Conservation (phyloP, 2,113 vertebrate species). For the Thunnus thynnus region DNA sequence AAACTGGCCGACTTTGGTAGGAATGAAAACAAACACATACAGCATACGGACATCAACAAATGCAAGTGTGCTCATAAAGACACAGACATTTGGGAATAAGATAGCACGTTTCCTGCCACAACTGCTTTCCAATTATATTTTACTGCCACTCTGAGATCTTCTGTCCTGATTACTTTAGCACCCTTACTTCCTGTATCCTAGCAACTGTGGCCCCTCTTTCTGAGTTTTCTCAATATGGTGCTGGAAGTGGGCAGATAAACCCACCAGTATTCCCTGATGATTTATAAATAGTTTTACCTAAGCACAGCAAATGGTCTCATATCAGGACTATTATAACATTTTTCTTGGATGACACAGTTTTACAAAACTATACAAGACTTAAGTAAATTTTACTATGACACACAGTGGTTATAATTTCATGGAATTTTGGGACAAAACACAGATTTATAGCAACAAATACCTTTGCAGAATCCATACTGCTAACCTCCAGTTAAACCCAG, state of each 20-base stretch:
- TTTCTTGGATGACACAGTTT: not conserved
- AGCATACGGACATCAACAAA: not conserved
- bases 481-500: not conserved
- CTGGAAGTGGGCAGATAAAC: slow-evolving; percentile 29
- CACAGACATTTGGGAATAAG: not conserved
- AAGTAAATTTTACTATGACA: not conserved
- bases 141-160: slow-evolving; percentile 42
- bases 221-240: slow-evolving; percentile 38
- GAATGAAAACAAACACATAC: slow-evolving; percentile 30
- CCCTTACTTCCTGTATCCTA: slow-evolving; percentile 72
- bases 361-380: not conserved
- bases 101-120: not conserved
- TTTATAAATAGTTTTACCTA: slow-evolving; percentile 15
- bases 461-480: not conserved
- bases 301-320: not conserved
- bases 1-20: slow-evolving; percentile 96
- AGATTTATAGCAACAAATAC: not conserved
- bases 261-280: slow-evolving; percentile 5
- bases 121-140: slow-evolving; percentile 49
- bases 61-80: not conserved
- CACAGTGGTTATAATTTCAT: not conserved
- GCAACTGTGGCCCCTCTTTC: slow-evolving; percentile 66
- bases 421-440: not conserved
- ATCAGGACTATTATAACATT: too few relatives aligned
- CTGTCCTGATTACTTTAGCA: slow-evolving; percentile 58